A percentile compares a stretch with the other conserved stretches of the same genome.
These are phyloP conservation scores for Diorhabda carinulata DNA, from an alignment of 1,140 invertebrate species.

Conservation along the genomic window DNA sequence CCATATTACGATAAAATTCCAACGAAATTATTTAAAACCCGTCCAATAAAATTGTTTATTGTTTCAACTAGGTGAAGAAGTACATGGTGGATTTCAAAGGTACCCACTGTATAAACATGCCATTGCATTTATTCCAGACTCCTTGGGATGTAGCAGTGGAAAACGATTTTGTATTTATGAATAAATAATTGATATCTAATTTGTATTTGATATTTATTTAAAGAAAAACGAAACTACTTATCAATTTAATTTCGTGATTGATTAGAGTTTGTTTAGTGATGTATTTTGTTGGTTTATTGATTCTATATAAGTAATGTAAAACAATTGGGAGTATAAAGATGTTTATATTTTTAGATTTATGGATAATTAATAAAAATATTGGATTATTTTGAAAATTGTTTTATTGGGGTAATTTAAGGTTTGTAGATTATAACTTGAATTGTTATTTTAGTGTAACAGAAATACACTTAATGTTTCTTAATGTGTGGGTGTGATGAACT, in stretches of 20 bases:
- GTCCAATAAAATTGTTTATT: not conserved
- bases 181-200: slow-evolving; percentile 9
- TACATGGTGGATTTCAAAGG: slow-evolving; percentile 84
- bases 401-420: too few relatives aligned
- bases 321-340: too few relatives aligned
- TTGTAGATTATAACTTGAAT: too few relatives aligned
- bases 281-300: not conserved
- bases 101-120: slow-evolving; percentile 81
- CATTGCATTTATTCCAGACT: slow-evolving; percentile 62
- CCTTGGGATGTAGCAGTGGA: slow-evolving; percentile 50
- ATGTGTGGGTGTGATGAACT: too few relatives aligned
- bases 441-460: too few relatives aligned
- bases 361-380: too few relatives aligned
- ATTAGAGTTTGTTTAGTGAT: not conserved
- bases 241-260: not conserved
- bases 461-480: too few relatives aligned
- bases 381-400: too few relatives aligned
- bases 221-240: not conserved
- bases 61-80: slow-evolving; percentile 48
- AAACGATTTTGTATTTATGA: slow-evolving; percentile 41
- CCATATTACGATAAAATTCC: too few relatives aligned
- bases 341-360: too few relatives aligned
- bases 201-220: not conserved
- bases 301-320: too few relatives aligned
- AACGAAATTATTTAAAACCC: too few relatives aligned